These are phyloP conservation scores for Hemithea aestivaria DNA, from an alignment of 2,888 invertebrate genomes.

Conservation along the genomic window DNA sequence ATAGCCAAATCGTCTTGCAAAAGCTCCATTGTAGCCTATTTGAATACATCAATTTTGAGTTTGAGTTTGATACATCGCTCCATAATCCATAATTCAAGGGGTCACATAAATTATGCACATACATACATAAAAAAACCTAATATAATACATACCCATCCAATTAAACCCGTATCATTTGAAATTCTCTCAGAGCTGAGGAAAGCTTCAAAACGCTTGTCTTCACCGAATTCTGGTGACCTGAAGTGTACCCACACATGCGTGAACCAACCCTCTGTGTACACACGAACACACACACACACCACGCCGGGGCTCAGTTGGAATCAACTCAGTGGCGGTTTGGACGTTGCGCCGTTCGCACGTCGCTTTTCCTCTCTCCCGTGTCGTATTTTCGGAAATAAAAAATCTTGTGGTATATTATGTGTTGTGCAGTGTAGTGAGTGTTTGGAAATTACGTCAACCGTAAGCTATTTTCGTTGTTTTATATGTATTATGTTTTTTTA, in stretches of 20 bases:
- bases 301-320: conserved; percentile 34
- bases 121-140: too few relatives aligned
- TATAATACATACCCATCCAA: too few relatives aligned
- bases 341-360: conserved; percentile 36
- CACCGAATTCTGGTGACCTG: conserved; percentile 71
- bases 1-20: too few relatives aligned
- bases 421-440: conserved; percentile 5
- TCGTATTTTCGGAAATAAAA: conserved; percentile 17
- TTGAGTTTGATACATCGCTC: too few relatives aligned
- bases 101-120: too few relatives aligned
- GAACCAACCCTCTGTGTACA: conserved; percentile 40
- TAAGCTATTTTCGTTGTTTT: conserved; percentile 25
- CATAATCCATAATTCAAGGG: too few relatives aligned
- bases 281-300: conserved; percentile 28
- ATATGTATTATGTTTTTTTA: too few relatives aligned
- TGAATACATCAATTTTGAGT: too few relatives aligned
- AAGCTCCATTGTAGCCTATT: too few relatives aligned
- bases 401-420: conserved; percentile 5
- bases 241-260: conserved; percentile 47
- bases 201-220: conserved; percentile 54
- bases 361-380: conserved; percentile 11
- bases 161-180: conserved; percentile 1
- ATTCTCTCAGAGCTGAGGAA: conserved; percentile 38
- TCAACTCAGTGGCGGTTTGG: conserved; percentile 41
- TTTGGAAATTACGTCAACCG: conserved; percentile 27